phyloP scores from a whole-genome alignment of 2,113 vertebrate species.

The Thunnus maccoyii region DNA sequence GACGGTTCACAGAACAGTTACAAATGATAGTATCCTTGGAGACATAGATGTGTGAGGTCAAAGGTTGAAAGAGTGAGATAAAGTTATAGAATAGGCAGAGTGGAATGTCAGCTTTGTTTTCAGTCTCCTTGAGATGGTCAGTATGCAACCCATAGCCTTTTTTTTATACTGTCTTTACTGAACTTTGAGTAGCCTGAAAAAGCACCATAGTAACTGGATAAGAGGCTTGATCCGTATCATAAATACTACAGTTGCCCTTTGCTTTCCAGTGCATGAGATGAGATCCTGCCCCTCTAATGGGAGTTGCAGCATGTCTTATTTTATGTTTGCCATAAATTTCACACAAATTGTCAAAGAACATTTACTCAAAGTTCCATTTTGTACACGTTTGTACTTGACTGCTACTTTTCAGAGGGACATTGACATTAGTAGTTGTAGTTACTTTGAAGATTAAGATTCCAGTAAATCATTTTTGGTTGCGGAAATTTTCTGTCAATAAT shows the following conservation, averaged over 20 bases:
- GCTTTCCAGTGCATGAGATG: not conserved
- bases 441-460: too few species aligned
- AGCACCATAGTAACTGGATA: not conserved
- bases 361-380: not conserved
- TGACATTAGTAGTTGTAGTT: not conserved
- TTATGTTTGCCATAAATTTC: not conserved
- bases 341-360: not conserved
- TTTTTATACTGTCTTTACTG: conserved; percentile 1
- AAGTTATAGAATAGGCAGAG: conserved; percentile 15
- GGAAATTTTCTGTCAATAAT: too few species aligned
- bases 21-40: conserved; percentile 50
- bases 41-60: conserved; percentile 34
- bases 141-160: not conserved
- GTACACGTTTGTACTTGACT: too few species aligned
- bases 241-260: not conserved
- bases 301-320: not conserved
- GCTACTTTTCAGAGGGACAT: too few species aligned
- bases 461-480: too few species aligned
- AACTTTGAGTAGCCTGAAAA: not conserved
- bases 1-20: conserved; percentile 19
- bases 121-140: conserved; percentile 2
- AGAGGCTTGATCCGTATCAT: not conserved
- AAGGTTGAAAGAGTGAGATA: conserved; percentile 43
- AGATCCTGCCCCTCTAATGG: not conserved
- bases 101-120: conserved; percentile 27